Conservation (phyloP, 2,113 vertebrate species). For the Glaucomys volans region DNA sequence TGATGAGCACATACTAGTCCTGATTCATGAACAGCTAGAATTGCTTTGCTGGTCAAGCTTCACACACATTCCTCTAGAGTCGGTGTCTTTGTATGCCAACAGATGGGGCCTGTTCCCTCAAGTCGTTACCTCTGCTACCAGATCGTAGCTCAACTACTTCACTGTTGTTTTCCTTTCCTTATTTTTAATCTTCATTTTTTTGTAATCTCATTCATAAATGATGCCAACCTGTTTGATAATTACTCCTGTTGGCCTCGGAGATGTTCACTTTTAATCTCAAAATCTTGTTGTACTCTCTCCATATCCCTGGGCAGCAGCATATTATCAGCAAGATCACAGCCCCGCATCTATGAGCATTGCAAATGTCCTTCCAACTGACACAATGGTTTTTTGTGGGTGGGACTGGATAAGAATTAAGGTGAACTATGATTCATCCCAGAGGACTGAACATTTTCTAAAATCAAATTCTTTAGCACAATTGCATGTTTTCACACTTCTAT, state of each 20-base stretch:
- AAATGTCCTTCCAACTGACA: not conserved
- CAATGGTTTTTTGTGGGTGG: not conserved
- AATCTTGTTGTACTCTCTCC: not conserved
- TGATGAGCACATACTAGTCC: not conserved
- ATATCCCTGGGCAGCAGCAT: not conserved
- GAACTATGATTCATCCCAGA: not conserved
- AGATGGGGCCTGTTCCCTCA: not conserved
- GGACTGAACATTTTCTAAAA: slow-evolving; percentile 3
- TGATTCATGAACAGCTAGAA: not conserved
- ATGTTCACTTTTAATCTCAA: not conserved
- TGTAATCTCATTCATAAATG: not conserved
- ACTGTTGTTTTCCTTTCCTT: not conserved
- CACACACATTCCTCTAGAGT: not conserved
- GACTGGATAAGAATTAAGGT: not conserved
- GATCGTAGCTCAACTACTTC: not conserved
- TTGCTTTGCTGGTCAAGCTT: not conserved
- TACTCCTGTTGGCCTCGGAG: not conserved
- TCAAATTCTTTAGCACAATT: not conserved
- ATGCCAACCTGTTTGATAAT: not conserved
- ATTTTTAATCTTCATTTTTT: not conserved
- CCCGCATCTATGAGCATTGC: not conserved
- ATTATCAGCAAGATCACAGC: slow-evolving; percentile 10
- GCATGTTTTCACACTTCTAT: not conserved
- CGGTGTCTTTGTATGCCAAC: not conserved
- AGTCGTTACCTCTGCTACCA: not conserved